A percentile compares a stretch with the other conserved stretches of the same genome.
These are phyloP conservation scores for Limnothrissa miodon DNA, from an alignment of 2,113 vertebrate species.

Conservation along the genomic window DNA sequence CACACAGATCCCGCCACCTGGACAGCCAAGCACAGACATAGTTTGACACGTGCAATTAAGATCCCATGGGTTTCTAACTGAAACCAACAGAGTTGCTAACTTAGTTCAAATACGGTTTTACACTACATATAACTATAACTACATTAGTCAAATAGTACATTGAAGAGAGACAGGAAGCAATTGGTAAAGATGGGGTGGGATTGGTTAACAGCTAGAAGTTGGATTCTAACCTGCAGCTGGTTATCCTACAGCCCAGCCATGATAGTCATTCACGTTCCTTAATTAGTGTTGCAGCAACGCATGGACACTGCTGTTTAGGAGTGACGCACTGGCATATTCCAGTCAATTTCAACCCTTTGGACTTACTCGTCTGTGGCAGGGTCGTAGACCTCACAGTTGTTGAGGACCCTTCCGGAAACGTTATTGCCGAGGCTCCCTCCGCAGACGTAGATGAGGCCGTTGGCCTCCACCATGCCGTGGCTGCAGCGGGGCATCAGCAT, in stretches of 20 bases:
- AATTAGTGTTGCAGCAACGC: neutral
- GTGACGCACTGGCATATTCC: neutral
- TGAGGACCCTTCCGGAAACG: slow-evolving; percentile 89
- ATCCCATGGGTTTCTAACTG: neutral
- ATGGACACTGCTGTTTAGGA: neutral
- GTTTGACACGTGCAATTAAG: neutral
- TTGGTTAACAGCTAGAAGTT: no score
- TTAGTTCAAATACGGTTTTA: no score
- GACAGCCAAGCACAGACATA: neutral
- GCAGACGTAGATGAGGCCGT: slow-evolving; percentile 92
- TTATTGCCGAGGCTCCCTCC: slow-evolving; percentile 95
- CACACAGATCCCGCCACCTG: slow-evolving; percentile 93
- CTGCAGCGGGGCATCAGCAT: slow-evolving; percentile 95
- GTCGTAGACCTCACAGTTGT: slow-evolving; percentile 95
- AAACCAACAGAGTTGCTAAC: no score
- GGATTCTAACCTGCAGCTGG: no score
- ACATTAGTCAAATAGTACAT: no score
- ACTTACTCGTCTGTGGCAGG: slow-evolving; percentile 89
- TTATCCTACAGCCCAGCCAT: neutral
- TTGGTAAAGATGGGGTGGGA: no score
- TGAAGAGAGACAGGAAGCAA: no score
- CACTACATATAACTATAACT: no score
- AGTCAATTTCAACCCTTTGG: neutral
- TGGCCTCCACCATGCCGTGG: slow-evolving; percentile 92
- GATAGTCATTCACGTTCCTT: neutral